Percentiles rank a stretch among this genome's conserved stretches.
Conservation (phyloP, 2,888 invertebrate genomes). For the Drosophila stalkeri region DNA sequence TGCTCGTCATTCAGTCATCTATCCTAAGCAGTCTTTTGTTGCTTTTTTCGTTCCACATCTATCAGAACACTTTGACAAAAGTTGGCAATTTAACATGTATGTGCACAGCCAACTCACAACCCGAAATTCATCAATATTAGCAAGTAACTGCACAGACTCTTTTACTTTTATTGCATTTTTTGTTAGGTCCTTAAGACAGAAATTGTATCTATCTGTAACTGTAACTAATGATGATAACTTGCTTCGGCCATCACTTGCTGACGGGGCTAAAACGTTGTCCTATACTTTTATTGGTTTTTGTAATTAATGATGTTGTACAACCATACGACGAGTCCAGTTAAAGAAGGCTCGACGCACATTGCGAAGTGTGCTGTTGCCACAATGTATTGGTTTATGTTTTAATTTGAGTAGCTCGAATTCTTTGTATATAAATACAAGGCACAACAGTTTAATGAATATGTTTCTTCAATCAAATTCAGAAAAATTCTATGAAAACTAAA, state of each 20-base stretch:
- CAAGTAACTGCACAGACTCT: constrained; percentile 44
- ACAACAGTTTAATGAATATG: constrained; percentile 10
- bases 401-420: constrained; percentile 9
- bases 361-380: constrained; percentile 29
- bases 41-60: background rate
- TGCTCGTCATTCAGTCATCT: constrained; percentile 12
- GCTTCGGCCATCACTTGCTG: constrained; percentile 44
- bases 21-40: background rate
- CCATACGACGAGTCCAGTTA: constrained; percentile 14
- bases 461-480: constrained; percentile 59
- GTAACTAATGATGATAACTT: constrained; percentile 77
- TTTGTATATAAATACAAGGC: background rate
- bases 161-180: constrained; percentile 11
- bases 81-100: constrained; percentile 20
- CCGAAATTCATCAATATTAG: constrained; percentile 62
- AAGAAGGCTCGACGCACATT: constrained; percentile 7
- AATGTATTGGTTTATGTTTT: background rate
- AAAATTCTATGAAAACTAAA: constrained; percentile 6
- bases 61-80: constrained; percentile 27
- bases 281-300: constrained; percentile 75
- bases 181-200: constrained; percentile 19
- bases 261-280: constrained; percentile 41
- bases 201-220: constrained; percentile 51
- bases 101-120: constrained; percentile 52
- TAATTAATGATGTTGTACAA: constrained; percentile 68